These are phyloP conservation scores for Eupithecia centaureata DNA, from an alignment of 2,888 invertebrate genomes.

Conservation along the genomic window DNA sequence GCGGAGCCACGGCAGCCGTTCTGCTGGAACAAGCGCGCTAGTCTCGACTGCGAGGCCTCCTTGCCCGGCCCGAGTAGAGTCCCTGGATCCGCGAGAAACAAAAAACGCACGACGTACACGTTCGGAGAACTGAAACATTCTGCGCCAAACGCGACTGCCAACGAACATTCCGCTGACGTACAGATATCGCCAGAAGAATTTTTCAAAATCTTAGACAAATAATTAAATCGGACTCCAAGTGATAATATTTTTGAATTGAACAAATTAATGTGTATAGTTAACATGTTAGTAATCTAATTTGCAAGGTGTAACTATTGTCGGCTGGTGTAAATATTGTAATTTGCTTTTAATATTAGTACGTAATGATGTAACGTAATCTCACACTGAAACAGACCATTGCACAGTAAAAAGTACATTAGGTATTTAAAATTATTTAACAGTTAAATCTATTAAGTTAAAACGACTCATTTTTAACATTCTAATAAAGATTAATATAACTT, in stretches of 20 bases:
- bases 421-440: conserved; percentile 32
- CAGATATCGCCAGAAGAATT: conserved; percentile 73
- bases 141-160: conserved; percentile 65
- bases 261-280: conserved; percentile 66
- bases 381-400: conserved; percentile 82
- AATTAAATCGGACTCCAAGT: conserved; percentile 52
- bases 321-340: conserved; percentile 81
- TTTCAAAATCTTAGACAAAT: conserved; percentile 73
- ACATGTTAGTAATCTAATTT: conserved; percentile 56
- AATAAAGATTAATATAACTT: conserved; percentile 9
- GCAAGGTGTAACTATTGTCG: conserved; percentile 62
- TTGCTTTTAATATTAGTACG: conserved; percentile 76
- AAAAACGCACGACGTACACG: conserved; percentile 65
- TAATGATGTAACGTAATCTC: conserved; percentile 67
- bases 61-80: conserved; percentile 44
- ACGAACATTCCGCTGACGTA: conserved; percentile 56
- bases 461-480: conserved; percentile 2
- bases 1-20: conserved; percentile 72
- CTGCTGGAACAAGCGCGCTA: conserved; percentile 69
- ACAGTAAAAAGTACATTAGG: conserved; percentile 51
- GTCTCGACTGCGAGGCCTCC: conserved; percentile 64
- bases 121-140: conserved; percentile 79
- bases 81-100: conserved; percentile 42
- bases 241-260: conserved; percentile 56
- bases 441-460: conserved; percentile 16